Evolutionary conservation across 2,888 invertebrate species (phyloP), one percentile per base, ranked within the genome.

Genomic region (Caenorhabditis sp.): DNA sequence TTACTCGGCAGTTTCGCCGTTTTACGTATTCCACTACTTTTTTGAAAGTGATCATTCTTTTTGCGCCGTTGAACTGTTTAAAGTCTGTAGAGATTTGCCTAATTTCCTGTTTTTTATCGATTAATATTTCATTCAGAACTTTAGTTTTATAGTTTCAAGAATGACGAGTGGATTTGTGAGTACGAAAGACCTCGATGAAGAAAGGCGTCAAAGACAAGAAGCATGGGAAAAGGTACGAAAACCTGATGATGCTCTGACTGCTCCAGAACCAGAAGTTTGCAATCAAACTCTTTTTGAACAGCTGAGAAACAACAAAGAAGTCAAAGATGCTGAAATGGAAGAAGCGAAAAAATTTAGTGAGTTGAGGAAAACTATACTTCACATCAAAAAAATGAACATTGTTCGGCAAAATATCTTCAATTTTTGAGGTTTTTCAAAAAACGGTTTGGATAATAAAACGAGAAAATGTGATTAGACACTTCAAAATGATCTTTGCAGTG

Each of bases 181-280:
- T 1, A 95, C 95, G 89, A 90, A 92, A 38, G 95, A 96, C 89
- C 90, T 94, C 72, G 92, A 93, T 53, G 95, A 95, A 86, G 92
- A 92, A 49, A 91, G 93, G 61, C 91, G 92, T 85, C 90, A 91
- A 76, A 91, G 95, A 1, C 97, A 97, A 89, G 94, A 95, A 88
- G 95, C 97, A 92, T 97, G 97, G 97, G 95, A 97, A 84, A 93
- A 93, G 90, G 95, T 95, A 0, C 91, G 97, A 80, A 93, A 93
- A 69, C 93, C 94, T 36, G 94, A 94, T 81, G 93, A 97, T 88
- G 96, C 97, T 12, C 27, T 88, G 95, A 95, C 94, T 88, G 93
- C 93, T 8, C 97, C 97, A 0, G 96, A 95, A 84, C 94, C 94
- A 85, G 90, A 91, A 1, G 92, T 92, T 80, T 95, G 96, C 87